Conservation (phyloP, 2,113 vertebrate genomes). For the Paedocypris sp. region DNA sequence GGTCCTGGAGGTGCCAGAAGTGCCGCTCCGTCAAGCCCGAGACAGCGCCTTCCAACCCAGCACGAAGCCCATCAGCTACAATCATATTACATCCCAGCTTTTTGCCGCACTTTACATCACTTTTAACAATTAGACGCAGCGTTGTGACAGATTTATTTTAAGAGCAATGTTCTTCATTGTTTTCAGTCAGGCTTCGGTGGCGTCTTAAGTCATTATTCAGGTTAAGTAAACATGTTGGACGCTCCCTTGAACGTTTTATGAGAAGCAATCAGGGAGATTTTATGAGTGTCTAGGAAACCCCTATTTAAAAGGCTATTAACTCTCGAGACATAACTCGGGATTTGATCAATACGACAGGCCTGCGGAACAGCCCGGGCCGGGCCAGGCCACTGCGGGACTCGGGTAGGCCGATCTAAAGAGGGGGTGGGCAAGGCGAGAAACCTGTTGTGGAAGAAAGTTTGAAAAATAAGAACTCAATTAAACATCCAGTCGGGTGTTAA, state of each 20-base stretch:
- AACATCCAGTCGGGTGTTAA: too few species aligned
- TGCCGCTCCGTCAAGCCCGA: too few species aligned
- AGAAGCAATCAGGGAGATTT: constrained; percentile 16
- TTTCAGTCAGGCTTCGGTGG: constrained; percentile 5
- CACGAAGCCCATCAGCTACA: too few species aligned
- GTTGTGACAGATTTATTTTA: too few species aligned
- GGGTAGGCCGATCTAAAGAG: neutral
- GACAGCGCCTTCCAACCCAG: too few species aligned
- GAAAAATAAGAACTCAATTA: too few species aligned
- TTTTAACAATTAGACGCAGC: too few species aligned
- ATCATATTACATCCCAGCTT: too few species aligned
- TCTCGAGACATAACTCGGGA: constrained; percentile 1
- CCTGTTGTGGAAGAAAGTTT: too few species aligned
- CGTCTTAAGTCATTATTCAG: constrained; percentile 17
- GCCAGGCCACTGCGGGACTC: too few species aligned
- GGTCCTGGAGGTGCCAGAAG: too few species aligned
- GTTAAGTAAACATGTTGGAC: constrained; percentile 22
- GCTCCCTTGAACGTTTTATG: constrained; percentile 21
- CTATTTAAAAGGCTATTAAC: constrained; percentile 17
- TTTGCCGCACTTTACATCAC: too few species aligned
- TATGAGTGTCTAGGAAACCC: constrained; percentile 16
- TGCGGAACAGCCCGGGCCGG: neutral
- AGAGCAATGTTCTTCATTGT: neutral
- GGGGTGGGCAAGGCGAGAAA: neutral
- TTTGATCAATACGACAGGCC: neutral